Percentiles rank a stretch among this genome's conserved stretches.
These are phyloP conservation scores for Crocidura indochinensis DNA, from an alignment of 2,797 vertebrate species.

Conservation along the genomic window DNA sequence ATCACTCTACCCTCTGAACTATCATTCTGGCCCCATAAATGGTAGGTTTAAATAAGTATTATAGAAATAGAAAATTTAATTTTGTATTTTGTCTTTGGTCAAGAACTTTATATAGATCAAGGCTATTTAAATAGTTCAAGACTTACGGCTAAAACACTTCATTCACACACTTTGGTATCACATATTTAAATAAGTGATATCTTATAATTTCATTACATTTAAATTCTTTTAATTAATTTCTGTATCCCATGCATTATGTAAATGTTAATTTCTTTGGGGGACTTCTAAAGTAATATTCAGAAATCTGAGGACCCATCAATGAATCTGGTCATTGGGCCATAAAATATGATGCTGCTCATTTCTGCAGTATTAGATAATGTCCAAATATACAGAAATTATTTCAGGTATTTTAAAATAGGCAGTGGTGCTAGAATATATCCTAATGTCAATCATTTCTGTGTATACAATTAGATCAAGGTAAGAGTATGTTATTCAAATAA, in stretches of 20 bases:
- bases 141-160: background rate
- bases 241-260: background rate
- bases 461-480: conserved; percentile 11
- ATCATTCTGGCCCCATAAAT: too few relatives aligned
- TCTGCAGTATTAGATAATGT: background rate
- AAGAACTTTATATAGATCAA: conserved; percentile 12
- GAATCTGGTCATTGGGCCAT: too few relatives aligned
- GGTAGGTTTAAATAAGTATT: background rate
- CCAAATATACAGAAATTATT: background rate
- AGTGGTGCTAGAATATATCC: background rate
- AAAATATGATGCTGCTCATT: too few relatives aligned
- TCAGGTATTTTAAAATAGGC: background rate
- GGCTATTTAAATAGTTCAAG: background rate
- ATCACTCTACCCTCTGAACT: too few relatives aligned
- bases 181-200: conserved; percentile 6
- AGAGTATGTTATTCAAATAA: background rate
- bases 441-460: background rate
- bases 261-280: conserved; percentile 7
- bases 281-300: too few relatives aligned
- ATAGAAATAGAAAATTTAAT: conserved; percentile 37
- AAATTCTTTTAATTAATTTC: conserved; percentile 9
- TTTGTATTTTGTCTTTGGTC: conserved; percentile 29
- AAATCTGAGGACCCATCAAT: too few relatives aligned
- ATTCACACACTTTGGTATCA: background rate
- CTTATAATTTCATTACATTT: conserved; percentile 2